Base-by-base conservation (phyloP, 1,140 invertebrate genomes). In the Leptinotarsa undecemlineata region DNA sequence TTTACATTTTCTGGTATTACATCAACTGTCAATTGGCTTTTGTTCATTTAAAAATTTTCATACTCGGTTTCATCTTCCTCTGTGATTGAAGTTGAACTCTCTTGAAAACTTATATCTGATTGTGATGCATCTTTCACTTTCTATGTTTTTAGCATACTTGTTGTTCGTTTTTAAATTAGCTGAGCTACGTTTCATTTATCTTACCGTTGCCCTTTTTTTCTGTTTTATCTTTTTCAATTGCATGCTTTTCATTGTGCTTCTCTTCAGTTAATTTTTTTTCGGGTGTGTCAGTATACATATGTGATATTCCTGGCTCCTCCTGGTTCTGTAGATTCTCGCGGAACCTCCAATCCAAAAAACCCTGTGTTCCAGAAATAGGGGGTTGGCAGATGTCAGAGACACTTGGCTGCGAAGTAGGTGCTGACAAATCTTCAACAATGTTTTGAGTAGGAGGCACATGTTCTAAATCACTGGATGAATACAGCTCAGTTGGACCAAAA, bases 61-160 rank as follows among this genome's bases (percentile, higher is more conserved):
- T 0, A 1, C 14, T 51, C n/a, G 14, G 48, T 51, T 51, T 17
- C 48, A 51, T 14, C 48, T 51, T 51, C 48, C 14, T 51, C 14
- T 51, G 48, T 51, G 48, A 51, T 63, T 20, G 26, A 64, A 63
- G 71, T 72, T 72, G 71, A 72, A 64, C 3, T 72, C 20, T 64
- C 61, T 72, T 72, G 71, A 62, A 72, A 72, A 61, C 71, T 72
- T 72, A 33, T 66, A 72, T 66, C n/a, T n/a, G n/a, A n/a, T n/a
- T n/a, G n/a, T n/a, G n/a, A n/a, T n/a, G n/a, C n/a, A n/a, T n/a
- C n/a, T n/a, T n/a, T n/a, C n/a, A 23, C 23, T 23, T 26, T 26
- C 4, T 26, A 4, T 26, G 23, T 26, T 26, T 4, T 26, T 26
- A 26, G 4, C 23, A 4, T 26, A 4, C 3, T 26, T 26, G 23